These are phyloP conservation scores for Morone chrysops DNA, from an alignment of 2,113 vertebrate species.

Conservation along the genomic window DNA sequence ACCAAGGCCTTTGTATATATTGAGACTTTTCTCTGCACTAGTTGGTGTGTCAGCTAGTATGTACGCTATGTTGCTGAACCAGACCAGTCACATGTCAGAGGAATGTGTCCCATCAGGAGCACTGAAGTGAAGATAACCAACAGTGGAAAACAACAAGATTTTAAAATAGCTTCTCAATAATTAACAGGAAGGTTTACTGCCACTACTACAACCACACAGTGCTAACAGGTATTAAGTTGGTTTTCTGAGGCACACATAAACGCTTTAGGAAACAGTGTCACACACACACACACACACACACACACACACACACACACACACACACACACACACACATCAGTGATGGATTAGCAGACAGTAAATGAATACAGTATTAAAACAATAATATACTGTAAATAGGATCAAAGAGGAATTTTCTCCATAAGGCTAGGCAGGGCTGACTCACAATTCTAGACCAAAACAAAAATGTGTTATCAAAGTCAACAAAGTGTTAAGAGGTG, in stretches of 20 bases:
- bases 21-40: no score
- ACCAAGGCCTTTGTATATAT: not conserved
- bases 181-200: not conserved
- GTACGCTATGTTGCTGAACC: conserved; percentile 34
- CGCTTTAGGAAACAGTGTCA: no score
- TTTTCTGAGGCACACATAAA: not conserved
- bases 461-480: not conserved
- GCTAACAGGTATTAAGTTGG: not conserved
- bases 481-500: not conserved
- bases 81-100: conserved; percentile 19
- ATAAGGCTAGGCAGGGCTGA: not conserved
- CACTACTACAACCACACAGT: no score
- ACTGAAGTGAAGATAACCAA: not conserved
- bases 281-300: no score
- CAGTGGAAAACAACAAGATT: conserved; percentile 20
- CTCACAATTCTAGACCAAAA: not conserved
- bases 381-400: not conserved
- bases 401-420: not conserved
- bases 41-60: not conserved
- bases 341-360: not conserved
- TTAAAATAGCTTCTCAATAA: not conserved
- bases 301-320: no score
- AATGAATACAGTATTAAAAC: not conserved
- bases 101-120: conserved; percentile 23
- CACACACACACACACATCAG: no score